phyloP scores from a whole-genome alignment of 1,140 invertebrate species.

The Manduca sexta region DNA sequence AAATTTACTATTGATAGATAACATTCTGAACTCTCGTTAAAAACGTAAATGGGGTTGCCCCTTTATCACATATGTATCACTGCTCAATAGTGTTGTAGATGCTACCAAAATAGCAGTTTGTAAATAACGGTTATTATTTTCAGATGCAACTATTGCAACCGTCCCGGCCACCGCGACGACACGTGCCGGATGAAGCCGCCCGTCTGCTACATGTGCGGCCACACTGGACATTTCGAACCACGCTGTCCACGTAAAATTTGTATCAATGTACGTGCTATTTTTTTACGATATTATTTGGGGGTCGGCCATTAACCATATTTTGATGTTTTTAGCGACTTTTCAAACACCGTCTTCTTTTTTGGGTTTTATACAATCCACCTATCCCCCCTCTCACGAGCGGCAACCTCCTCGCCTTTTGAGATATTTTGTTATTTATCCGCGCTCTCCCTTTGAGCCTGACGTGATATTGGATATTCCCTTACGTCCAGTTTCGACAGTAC shows the following conservation, averaged over 20 bases:
- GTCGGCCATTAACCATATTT: no score
- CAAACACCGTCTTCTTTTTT: neutral
- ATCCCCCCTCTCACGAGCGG: no score
- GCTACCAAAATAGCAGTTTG: neutral
- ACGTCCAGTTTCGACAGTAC: no score
- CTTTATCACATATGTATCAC: neutral
- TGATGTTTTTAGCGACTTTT: no score
- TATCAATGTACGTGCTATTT: slow-evolving; percentile 75
- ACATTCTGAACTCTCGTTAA: no score
- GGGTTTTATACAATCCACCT: neutral
- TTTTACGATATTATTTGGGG: no score
- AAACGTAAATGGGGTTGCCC: neutral
- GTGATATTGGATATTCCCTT: no score
- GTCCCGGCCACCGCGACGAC: slow-evolving; percentile 73
- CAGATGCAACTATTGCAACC: slow-evolving; percentile 75
- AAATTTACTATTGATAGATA: no score
- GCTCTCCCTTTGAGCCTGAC: no score
- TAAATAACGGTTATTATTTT: slow-evolving; percentile 8
- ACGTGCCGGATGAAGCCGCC: slow-evolving; percentile 63
- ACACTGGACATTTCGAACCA: slow-evolving; percentile 74
- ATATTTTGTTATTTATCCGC: no score
- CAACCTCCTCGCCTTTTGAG: no score
- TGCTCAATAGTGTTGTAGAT: neutral
- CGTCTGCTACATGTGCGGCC: slow-evolving; percentile 78
- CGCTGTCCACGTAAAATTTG: slow-evolving; percentile 79